Evolutionary conservation across 2,888 invertebrate species (phyloP), one percentile per base, ranked within the genome.

Genomic region (Drosophila quinaria): DNA sequence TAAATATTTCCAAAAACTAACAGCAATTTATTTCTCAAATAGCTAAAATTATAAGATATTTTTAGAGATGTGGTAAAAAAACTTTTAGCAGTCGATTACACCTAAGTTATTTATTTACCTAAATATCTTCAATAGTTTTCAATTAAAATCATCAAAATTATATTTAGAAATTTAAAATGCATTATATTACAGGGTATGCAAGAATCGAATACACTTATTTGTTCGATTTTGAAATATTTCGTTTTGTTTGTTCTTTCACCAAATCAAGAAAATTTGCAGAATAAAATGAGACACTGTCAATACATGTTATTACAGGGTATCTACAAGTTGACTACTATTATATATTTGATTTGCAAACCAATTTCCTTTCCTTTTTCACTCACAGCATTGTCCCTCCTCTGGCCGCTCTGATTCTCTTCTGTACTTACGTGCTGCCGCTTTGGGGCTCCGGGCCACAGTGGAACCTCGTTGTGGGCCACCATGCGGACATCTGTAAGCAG

Each of bases 391-490:
- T 95, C 0, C 96, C 96, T 10, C 94, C 95, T 0, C 92, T 96
- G 62, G 94, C 94, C 1, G 95, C 95, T 0, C 84, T 96, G 6
- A 95, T 95, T 69, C 90, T 95, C 22, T 95, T 96, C 90, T 95
- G 95, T 80, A 95, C 95, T 0, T 95, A 94, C 70, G 93, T 96
- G 3, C 91, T 95, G 81, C 95, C 95, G 0, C 93, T 94, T 81
- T 91, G 94, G 70, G 94, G 94, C 52, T 94, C 94, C 0, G 96
- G 96, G 4, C 96, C 96, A 0, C 94, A 95, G 88, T 96, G 95
- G 95, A 95, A 95, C 85, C 92, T 95, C 17, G 95, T 95, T 0
- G 94, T 96, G 6, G 94, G 94, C 0, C 94, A 95, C 80, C 95
- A 96, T 90, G 94, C 95, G 0, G 93, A 95, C 49, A 94, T 95